Evolutionary conservation across 1,140 invertebrate genomes (phyloP).

Genomic region (Samia ricini): DNA sequence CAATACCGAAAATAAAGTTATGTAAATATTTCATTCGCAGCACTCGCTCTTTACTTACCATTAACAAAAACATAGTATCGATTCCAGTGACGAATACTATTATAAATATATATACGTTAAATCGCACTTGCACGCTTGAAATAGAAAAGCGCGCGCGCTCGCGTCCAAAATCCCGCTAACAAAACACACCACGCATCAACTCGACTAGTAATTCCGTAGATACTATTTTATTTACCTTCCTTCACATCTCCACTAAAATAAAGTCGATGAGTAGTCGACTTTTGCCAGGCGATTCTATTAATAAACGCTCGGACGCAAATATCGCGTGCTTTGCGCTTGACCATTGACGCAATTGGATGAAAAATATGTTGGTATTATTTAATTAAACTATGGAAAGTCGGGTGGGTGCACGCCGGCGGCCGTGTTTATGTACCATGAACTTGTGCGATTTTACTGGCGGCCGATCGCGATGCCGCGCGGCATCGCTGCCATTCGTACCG

Average conservation of each 20-base stretch:
- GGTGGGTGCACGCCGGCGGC: conserved; percentile 37
- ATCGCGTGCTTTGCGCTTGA: conserved; percentile 60
- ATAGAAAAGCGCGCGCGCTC: conserved; percentile 42
- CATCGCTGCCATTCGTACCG: conserved; percentile 11
- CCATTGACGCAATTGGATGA: conserved; percentile 71
- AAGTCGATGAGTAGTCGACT: conserved; percentile 64
- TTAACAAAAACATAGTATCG: conserved; percentile 61
- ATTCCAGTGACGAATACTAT: conserved; percentile 61
- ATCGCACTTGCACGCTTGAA: conserved; percentile 40
- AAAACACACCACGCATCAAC: conserved; percentile 52
- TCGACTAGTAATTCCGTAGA: conserved; percentile 49
- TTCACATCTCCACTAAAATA: conserved; percentile 64
- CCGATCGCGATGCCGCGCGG: background rate
- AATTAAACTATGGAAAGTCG: conserved; percentile 60
- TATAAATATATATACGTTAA: conserved; percentile 62
- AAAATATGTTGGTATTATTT: conserved; percentile 70
- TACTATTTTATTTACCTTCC: conserved; percentile 71
- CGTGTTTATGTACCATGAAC: conserved; percentile 58
- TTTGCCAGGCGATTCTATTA: conserved; percentile 67
- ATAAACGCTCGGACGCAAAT: conserved; percentile 68
- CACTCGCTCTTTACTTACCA: conserved; percentile 55
- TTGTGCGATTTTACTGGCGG: conserved; percentile 50
- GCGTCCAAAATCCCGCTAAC: conserved; percentile 50
- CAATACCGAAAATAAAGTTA: conserved; percentile 62
- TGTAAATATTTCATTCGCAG: conserved; percentile 58